Conservation (phyloP, 2,113 vertebrate species). For the Serinus canaria region DNA sequence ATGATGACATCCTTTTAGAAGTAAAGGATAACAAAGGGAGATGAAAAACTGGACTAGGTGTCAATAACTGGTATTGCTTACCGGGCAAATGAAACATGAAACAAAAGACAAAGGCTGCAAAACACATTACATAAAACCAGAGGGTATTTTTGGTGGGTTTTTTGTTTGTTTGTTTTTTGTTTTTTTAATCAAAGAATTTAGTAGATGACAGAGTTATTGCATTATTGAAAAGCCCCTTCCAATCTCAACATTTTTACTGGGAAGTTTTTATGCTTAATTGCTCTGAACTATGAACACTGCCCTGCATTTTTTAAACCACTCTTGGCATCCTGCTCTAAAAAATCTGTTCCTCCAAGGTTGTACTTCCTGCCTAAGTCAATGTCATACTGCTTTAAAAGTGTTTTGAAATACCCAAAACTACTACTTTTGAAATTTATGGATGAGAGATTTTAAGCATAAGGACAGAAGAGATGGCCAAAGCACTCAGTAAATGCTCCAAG, state of each 20-base stretch:
- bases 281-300: background rate
- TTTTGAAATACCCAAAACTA: background rate
- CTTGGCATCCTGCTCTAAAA: background rate
- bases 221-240: background rate
- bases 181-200: background rate
- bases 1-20: background rate
- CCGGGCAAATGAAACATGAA: background rate
- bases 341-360: background rate
- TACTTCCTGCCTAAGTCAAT: background rate
- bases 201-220: background rate
- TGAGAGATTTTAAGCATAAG: background rate
- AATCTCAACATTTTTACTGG: background rate
- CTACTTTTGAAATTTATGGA: background rate
- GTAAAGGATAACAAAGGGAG: background rate
- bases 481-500: rapidly evolving
- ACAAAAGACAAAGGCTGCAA: background rate
- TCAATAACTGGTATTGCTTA: background rate
- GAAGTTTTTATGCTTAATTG: background rate
- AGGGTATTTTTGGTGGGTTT: background rate
- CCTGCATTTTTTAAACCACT: background rate
- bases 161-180: too few relatives aligned
- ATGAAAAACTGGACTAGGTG: background rate
- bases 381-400: background rate
- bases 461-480: background rate
- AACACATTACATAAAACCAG: background rate